Conservation (phyloP, 2,888 invertebrate genomes). For the Cryptocheilus praepositus region DNA sequence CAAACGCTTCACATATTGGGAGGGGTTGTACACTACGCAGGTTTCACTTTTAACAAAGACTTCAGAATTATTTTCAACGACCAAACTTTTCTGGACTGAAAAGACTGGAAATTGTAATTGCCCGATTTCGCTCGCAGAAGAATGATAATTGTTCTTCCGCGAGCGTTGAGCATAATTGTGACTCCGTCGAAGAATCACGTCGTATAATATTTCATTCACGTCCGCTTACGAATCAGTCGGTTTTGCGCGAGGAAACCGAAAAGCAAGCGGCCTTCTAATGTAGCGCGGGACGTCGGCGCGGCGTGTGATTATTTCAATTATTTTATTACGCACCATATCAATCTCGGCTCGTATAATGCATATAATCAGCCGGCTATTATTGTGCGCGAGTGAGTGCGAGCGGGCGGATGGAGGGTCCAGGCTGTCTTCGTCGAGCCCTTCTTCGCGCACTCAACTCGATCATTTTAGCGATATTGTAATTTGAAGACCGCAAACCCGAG, state of each 20-base stretch:
- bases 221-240: too few relatives aligned
- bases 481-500: conserved; percentile 63
- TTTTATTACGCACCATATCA: conserved; percentile 70
- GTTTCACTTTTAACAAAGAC: too few relatives aligned
- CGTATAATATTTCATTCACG: too few relatives aligned
- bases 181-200: too few relatives aligned
- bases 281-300: conserved; percentile 42
- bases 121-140: too few relatives aligned
- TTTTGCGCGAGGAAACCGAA: neutral
- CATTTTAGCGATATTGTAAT: conserved; percentile 70
- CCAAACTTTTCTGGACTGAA: too few relatives aligned
- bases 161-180: too few relatives aligned
- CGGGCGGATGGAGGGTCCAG: conserved; percentile 31
- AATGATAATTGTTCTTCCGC: too few relatives aligned
- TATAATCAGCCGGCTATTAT: conserved; percentile 68
- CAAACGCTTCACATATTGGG: too few relatives aligned
- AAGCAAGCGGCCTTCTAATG: conserved; percentile 31
- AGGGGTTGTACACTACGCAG: too few relatives aligned
- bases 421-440: conserved; percentile 2
- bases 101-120: too few relatives aligned
- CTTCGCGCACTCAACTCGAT: conserved; percentile 39
- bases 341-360: conserved; percentile 66
- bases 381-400: conserved; percentile 36
- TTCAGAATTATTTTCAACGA: too few relatives aligned
- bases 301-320: conserved; percentile 71